Evolutionary conservation across 2,797 vertebrate genomes (phyloP), one percentile per base, ranked within the genome.

Genomic region (Pipistrellus nathusii): DNA sequence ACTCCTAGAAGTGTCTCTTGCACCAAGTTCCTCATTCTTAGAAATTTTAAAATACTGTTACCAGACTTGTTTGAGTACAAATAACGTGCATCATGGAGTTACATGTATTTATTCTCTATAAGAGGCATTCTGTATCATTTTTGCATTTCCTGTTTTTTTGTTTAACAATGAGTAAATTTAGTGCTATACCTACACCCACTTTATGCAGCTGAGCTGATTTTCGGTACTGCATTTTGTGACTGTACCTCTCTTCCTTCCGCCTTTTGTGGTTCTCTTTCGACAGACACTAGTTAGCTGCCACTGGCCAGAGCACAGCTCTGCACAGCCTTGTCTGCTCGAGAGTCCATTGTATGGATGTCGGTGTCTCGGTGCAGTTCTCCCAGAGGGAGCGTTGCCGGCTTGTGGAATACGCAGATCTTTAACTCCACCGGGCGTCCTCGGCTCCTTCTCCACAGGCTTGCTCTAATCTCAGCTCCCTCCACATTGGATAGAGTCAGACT

Each of bases 341-440:
- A 8, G 64, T 66, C 32, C 46, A 1, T 8, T 15, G 8, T 3
- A 5, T 0, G 3, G 3, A 4, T 3, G 69, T 27, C 66, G 0
- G 8, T 18, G 55, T 82, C 32, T 44, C 21, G 30, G 15, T 44
- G 32, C 44, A 12, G 8, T 4, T 2, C 6, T 25, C 57, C 35
- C 27, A 18, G 69, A 11, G 25, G 25, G 17, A 5, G 18, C 13
- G 3, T 20, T 30, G 46, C n/a, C 14, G 48, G 76, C 27, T 1
- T 53, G 8, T 17, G 8, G 82, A 6, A 4, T 30, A 2, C 10
- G 0, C 0, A 6, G 6, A 6, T 35, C 76, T n/a, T 20, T 10
- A 27, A 6, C 30, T 57, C 32, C 3, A 3, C 2, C 69, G 21
- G 55, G 3, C 0, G 1, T 17, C 2, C 0, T n/a, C 41, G 11